These are phyloP conservation scores for Nicator chloris DNA, from an alignment of 2,113 vertebrate genomes.

Conservation along the genomic window DNA sequence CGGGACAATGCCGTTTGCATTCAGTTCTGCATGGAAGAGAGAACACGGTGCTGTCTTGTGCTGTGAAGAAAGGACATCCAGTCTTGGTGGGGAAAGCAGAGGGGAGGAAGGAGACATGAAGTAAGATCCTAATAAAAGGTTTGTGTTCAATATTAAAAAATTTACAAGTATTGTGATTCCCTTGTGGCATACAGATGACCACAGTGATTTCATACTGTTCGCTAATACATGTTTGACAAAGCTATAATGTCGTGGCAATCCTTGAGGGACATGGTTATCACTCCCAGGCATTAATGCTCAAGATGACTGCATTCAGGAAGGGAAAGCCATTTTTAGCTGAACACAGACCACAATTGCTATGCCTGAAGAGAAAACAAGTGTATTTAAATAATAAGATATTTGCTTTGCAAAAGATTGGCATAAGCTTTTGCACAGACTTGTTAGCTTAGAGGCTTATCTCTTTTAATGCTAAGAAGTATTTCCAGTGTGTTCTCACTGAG, in stretches of 20 bases:
- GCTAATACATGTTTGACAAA: not conserved
- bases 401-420: conserved; percentile 40
- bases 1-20: not conserved
- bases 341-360: not conserved
- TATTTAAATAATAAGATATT: conserved; percentile 50
- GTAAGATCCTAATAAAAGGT: not conserved
- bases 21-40: not conserved
- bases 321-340: not conserved
- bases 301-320: not conserved
- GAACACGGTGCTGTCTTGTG: not conserved
- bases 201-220: not conserved
- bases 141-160: not conserved
- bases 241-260: not conserved
- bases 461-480: conserved; percentile 7
- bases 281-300: not conserved
- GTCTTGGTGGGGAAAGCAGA: not conserved
- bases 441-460: conserved; percentile 57
- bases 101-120: not conserved
- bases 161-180: not conserved
- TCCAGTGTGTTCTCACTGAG: not conserved
- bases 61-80: not conserved
- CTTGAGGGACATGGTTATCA: not conserved
- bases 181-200: not conserved
- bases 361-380: conserved; percentile 27
- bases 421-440: not conserved